Conservation (phyloP, 2,797 vertebrate genomes). For the Paramormyrops hopkinsi region DNA sequence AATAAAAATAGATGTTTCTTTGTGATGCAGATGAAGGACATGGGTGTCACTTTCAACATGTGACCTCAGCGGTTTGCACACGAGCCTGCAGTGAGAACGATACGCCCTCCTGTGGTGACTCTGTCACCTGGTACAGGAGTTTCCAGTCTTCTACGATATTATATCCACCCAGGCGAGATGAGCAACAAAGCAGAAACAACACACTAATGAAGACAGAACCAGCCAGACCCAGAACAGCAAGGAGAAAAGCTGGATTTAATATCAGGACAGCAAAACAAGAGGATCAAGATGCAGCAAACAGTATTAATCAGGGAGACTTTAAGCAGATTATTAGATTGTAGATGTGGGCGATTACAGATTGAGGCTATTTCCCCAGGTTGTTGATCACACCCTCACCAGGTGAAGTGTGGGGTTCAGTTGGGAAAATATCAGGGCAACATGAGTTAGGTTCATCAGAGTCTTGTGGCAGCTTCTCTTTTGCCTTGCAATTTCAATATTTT, state of each 20-base stretch:
- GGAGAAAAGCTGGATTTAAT: not conserved
- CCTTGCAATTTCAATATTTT: not conserved
- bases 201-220: not conserved
- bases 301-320: not conserved
- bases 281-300: not conserved
- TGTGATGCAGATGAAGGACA: not conserved
- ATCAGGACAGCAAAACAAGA: not conserved
- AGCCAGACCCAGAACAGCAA: not conserved
- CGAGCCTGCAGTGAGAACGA: not conserved
- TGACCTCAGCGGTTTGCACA: not conserved
- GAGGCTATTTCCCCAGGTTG: not conserved
- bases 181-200: not conserved
- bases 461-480: not conserved
- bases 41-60: not conserved
- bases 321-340: not conserved
- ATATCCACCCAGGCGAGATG: not conserved
- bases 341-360: not conserved
- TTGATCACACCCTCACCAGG: not conserved
- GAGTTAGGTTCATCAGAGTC: not conserved
- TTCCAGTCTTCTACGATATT: not conserved
- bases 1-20: not conserved
- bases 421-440: not conserved
- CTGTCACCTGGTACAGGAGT: not conserved
- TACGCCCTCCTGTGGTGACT: not conserved
- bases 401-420: not conserved